phyloP scores from a whole-genome alignment of 2,113 vertebrate species.

The Monopterus albus region DNA sequence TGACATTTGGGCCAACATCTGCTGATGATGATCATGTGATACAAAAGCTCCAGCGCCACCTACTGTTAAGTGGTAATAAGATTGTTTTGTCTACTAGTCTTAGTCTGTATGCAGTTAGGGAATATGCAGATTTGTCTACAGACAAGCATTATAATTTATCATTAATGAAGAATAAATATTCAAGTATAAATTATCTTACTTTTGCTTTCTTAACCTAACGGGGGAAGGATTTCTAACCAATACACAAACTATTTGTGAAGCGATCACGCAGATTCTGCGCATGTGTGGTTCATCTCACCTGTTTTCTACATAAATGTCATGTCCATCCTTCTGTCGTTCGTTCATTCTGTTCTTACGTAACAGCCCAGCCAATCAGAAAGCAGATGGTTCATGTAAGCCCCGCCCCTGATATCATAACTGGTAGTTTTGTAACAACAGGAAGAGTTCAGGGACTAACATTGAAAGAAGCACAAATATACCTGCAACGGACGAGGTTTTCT shows the following conservation, averaged over 20 bases:
- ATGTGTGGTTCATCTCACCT: background rate
- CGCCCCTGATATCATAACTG: slow-evolving; percentile 7
- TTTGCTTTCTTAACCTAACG: too few species aligned
- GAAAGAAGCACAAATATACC: rapidly evolving
- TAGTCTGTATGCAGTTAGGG: too few species aligned
- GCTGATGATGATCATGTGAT: too few species aligned
- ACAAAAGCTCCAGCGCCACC: too few species aligned
- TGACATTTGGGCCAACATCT: background rate
- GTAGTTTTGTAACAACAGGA: slow-evolving; percentile 3
- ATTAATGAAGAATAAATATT: too few species aligned
- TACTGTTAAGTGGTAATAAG: too few species aligned
- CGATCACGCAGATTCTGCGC: background rate
- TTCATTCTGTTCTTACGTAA: background rate
- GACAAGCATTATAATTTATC: too few species aligned
- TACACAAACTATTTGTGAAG: background rate
- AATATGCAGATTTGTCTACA: too few species aligned
- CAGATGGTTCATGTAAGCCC: background rate
- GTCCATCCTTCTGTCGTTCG: background rate
- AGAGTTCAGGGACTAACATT: too few species aligned
- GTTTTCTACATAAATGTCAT: background rate
- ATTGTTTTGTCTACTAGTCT: too few species aligned
- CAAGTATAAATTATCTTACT: too few species aligned
- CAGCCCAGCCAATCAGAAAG: slow-evolving; percentile 44
- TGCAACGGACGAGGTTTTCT: background rate
- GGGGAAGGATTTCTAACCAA: too few species aligned